These are phyloP conservation scores for Gnathonemus echidnorhynchus DNA, from an alignment of 2,113 vertebrate species.

Conservation along the genomic window DNA sequence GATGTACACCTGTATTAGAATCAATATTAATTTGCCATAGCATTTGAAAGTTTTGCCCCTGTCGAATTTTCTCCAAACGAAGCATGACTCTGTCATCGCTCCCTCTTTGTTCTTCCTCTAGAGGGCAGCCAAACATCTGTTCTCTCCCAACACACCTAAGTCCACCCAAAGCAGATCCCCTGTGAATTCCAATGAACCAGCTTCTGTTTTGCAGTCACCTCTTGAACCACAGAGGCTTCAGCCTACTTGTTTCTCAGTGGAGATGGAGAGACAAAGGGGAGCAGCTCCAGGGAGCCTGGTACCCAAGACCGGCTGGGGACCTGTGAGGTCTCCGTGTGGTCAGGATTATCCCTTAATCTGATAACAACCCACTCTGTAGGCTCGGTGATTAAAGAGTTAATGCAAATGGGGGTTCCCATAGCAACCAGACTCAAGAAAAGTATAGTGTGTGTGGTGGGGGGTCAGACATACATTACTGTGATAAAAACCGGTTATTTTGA, in stretches of 20 bases:
- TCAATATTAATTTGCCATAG: neutral
- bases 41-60: neutral
- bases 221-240: constrained; percentile 17
- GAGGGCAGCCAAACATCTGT: constrained; percentile 26
- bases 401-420: constrained; percentile 56
- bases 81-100: neutral
- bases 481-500: too few species aligned
- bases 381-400: constrained; percentile 49
- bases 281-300: neutral
- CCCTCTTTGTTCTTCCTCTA: constrained; percentile 11
- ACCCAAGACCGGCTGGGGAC: constrained; percentile 6
- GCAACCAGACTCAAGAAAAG: constrained; percentile 37
- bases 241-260: neutral
- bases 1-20: neutral
- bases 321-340: constrained; percentile 51
- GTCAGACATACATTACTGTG: too few species aligned
- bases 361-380: constrained; percentile 56
- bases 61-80: neutral
- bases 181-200: constrained; percentile 24
- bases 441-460: neutral
- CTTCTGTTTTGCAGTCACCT: constrained; percentile 15
- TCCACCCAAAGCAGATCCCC: constrained; percentile 13
- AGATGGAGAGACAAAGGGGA: neutral
- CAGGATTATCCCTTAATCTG: constrained; percentile 59
- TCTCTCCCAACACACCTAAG: constrained; percentile 13